Evolutionary conservation across 2,113 vertebrate species (phyloP).

Genomic region (Elanoides forficatus): DNA sequence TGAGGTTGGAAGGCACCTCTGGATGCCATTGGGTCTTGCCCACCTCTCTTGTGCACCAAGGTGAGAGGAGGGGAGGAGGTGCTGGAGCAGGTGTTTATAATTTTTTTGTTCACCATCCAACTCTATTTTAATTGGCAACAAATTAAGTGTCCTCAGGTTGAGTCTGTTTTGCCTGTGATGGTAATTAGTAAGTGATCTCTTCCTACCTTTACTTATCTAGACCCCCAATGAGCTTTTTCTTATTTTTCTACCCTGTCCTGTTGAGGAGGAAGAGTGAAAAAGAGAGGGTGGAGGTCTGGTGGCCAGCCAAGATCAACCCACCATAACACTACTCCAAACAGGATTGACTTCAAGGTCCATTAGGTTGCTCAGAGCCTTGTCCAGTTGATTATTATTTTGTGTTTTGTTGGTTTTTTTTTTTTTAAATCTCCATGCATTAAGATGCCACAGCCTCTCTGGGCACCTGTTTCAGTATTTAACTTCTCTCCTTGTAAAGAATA

Average conservation of each 20-base stretch:
- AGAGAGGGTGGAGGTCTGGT: background rate
- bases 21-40: background rate
- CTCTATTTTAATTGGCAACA: background rate
- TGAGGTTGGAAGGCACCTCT: background rate
- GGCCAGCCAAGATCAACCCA: background rate
- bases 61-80: background rate
- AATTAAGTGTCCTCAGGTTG: background rate
- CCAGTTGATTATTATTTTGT: background rate
- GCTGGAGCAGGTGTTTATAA: background rate
- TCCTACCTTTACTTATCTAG: background rate
- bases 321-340: background rate
- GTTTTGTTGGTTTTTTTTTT: too few species aligned
- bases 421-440: background rate
- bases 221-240: background rate
- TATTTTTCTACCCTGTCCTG: background rate
- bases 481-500: background rate
- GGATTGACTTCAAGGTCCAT: background rate
- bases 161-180: background rate
- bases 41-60: background rate
- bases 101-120: too few species aligned
- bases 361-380: background rate
- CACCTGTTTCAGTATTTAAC: background rate
- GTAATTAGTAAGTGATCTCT: background rate
- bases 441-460: background rate
- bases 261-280: background rate